phyloP scores from a whole-genome alignment of 37 sponge, comb jelly and placozoan species.

The Ephydatia muelleri region DNA sequence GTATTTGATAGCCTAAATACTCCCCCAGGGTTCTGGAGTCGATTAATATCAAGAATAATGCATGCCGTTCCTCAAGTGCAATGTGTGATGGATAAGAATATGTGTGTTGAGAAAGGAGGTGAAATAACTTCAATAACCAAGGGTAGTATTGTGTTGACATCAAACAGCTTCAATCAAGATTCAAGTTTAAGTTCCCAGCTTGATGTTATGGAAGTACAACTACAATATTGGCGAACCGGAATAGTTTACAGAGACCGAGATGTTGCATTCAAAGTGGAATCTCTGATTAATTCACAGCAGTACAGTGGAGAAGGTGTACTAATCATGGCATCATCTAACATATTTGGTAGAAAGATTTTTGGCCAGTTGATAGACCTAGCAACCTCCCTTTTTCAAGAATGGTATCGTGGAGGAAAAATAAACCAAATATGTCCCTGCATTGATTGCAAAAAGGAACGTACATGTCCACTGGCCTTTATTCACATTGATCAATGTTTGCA shows the following conservation, averaged over 20 bases:
- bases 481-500: constrained; percentile 6
- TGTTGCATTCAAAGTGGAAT: constrained; percentile 1
- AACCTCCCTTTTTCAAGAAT: constrained; percentile 27
- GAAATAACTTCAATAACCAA: not conserved
- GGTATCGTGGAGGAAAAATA: constrained; percentile 57
- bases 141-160: not conserved
- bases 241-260: not conserved
- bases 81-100: not conserved
- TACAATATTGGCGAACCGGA: constrained; percentile 19
- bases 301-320: constrained; percentile 20
- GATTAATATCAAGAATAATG: constrained; percentile 68
- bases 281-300: not conserved
- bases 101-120: not conserved
- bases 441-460: constrained; percentile 17
- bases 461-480: constrained; percentile 22
- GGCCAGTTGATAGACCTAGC: constrained; percentile 51
- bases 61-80: constrained; percentile 22
- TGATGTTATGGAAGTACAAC: not conserved
- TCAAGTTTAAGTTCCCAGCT: not conserved
- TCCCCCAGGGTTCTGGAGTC: constrained; percentile 85
- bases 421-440: constrained; percentile 47
- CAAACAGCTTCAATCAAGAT: not conserved
- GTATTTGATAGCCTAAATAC: constrained; percentile 22
- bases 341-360: constrained; percentile 28
- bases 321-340: constrained; percentile 13